Percentiles rank a stretch among this genome's conserved stretches.
phyloP scores from a whole-genome alignment of 2,888 invertebrate species.

The Oxycera nigricornis region DNA sequence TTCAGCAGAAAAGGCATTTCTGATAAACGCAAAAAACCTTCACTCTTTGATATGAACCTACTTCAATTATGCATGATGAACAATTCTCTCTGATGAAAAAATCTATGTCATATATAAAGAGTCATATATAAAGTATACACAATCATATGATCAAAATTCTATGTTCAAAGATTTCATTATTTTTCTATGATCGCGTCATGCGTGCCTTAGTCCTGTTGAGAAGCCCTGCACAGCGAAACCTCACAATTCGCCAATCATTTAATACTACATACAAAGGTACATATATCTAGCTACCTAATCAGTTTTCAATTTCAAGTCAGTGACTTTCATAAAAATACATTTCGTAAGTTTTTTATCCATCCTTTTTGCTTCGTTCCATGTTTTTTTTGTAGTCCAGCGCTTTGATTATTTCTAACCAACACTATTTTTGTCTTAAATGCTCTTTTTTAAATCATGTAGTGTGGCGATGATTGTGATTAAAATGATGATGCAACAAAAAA shows the following conservation, averaged over 20 bases:
- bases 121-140: no score
- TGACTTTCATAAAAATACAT: slow-evolving; percentile 19
- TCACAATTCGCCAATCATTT: background rate
- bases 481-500: background rate
- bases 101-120: no score
- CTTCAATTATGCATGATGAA: no score
- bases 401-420: background rate
- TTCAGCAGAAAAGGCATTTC: no score
- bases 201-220: background rate
- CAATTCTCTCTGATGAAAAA: no score
- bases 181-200: no score
- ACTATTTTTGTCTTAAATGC: background rate
- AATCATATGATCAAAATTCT: no score
- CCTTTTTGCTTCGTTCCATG: background rate
- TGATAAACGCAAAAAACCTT: no score
- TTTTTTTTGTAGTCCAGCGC: background rate
- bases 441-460: background rate
- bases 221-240: background rate
- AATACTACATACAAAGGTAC: background rate
- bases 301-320: background rate
- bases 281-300: background rate
- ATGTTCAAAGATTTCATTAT: no score
- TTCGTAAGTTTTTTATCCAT: background rate
- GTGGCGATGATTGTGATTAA: background rate
- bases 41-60: no score